Evolutionary conservation across 2,797 vertebrate genomes (phyloP).

Genomic region (Margarornis squamiger): DNA sequence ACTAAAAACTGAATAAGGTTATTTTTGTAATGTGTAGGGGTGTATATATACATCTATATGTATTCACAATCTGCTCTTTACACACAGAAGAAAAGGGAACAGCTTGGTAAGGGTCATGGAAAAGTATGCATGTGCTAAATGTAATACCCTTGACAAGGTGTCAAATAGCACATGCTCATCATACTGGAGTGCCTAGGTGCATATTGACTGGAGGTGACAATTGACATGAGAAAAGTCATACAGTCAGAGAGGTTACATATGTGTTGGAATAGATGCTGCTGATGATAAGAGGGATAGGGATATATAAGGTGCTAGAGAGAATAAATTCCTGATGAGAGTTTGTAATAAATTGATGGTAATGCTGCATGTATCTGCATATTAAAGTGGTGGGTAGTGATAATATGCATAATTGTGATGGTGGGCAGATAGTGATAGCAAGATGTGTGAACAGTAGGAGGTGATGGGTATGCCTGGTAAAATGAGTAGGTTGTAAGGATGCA

Average conservation of each 20-base stretch:
- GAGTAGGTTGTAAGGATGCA: not conserved
- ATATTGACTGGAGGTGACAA: not conserved
- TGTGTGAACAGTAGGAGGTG: slow-evolving; percentile 42
- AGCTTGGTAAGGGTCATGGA: not conserved
- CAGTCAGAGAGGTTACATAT: not conserved
- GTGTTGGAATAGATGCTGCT: not conserved
- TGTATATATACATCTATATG: not conserved
- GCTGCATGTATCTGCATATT: not conserved
- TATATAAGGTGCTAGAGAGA: not conserved
- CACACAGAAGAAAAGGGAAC: not conserved
- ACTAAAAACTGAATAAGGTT: not conserved
- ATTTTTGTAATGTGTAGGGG: not conserved
- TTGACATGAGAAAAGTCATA: not conserved
- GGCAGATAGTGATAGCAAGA: not conserved
- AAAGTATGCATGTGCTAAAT: not conserved
- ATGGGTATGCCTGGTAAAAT: slow-evolving; percentile 1
- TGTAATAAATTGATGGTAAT: not conserved
- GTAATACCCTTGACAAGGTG: not conserved
- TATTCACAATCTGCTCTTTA: not conserved
- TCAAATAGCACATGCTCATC: not conserved
- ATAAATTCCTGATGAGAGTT: not conserved
- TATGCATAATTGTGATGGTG: not conserved
- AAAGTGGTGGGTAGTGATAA: slow-evolving; percentile 35
- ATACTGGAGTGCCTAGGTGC: not conserved
- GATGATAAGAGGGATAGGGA: not conserved